phyloP scores from a whole-genome alignment of 2,113 vertebrate species.

The Aramus guarauna region DNA sequence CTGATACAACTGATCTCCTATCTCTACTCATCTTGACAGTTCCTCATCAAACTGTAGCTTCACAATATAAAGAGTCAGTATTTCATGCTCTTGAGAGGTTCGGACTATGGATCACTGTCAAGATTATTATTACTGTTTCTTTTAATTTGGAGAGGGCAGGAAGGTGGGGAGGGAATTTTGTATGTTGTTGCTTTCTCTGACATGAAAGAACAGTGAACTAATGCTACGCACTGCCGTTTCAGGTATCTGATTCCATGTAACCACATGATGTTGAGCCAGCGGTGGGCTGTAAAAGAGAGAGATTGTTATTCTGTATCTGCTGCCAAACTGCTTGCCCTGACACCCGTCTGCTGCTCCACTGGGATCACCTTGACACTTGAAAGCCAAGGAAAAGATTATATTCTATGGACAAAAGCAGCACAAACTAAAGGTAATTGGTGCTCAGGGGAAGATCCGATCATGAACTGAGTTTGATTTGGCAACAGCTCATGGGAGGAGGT shows the following conservation, averaged over 20 bases:
- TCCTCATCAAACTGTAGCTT: neutral
- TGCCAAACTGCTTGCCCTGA: slow-evolving; percentile 88
- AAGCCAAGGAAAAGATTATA: slow-evolving; percentile 82
- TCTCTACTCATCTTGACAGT: neutral
- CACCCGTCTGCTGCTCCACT: slow-evolving; percentile 88
- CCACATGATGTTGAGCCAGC: slow-evolving; percentile 96
- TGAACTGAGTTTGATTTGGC: neutral
- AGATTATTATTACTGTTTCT: neutral
- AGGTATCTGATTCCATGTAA: slow-evolving; percentile 97
- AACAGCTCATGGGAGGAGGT: neutral
- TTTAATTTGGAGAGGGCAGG: neutral
- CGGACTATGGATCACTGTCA: neutral
- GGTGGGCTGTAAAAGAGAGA: slow-evolving; percentile 86
- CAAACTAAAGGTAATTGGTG: slow-evolving; percentile 65
- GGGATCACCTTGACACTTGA: slow-evolving; percentile 82
- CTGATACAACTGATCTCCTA: neutral
- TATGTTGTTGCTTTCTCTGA: neutral
- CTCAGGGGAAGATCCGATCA: neutral
- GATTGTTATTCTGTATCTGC: slow-evolving; percentile 93
- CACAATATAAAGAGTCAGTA: neutral
- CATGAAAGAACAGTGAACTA: neutral
- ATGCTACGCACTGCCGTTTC: slow-evolving; percentile 13
- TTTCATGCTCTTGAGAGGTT: neutral
- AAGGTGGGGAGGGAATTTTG: neutral
- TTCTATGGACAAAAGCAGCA: slow-evolving; percentile 84